Conservation (phyloP, 2,888 invertebrate species). For the Drosophila algonquin region DNA sequence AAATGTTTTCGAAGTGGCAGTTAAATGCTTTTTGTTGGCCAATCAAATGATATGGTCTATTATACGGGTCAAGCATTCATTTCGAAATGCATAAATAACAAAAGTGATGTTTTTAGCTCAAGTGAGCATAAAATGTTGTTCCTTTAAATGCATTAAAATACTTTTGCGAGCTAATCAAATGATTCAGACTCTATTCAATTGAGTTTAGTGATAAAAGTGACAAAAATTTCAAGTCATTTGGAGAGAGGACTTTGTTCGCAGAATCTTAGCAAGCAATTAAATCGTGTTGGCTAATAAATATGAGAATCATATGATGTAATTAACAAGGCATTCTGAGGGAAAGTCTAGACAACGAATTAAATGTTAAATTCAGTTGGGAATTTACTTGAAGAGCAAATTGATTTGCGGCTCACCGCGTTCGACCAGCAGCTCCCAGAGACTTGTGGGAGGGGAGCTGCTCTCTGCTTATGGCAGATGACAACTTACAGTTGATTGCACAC, state of each 20-base stretch:
- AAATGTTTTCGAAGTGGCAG: conserved; percentile 1
- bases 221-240: neutral
- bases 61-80: conserved; percentile 1
- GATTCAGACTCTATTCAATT: neutral
- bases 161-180: conserved; percentile 21
- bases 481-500: conserved; percentile 65
- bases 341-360: conserved; percentile 1
- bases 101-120: neutral
- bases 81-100: neutral
- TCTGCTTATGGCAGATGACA: conserved; percentile 50
- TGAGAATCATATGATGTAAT: conserved; percentile 41
- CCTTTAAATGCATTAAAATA: neutral
- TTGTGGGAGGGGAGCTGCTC: neutral
- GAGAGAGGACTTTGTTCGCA: no score
- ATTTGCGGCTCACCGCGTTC: conserved; percentile 44
- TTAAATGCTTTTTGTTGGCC: conserved; percentile 8
- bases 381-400: conserved; percentile 50
- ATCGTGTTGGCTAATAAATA: conserved; percentile 38
- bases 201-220: neutral
- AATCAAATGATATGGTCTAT: conserved; percentile 22
- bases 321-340: conserved; percentile 31
- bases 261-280: conserved; percentile 41
- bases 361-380: conserved; percentile 30
- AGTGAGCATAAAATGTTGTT: neutral
- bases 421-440: conserved; percentile 1